phyloP scores from a whole-genome alignment of 1,140 invertebrate genomes.

The Notospermus geniculatus region DNA sequence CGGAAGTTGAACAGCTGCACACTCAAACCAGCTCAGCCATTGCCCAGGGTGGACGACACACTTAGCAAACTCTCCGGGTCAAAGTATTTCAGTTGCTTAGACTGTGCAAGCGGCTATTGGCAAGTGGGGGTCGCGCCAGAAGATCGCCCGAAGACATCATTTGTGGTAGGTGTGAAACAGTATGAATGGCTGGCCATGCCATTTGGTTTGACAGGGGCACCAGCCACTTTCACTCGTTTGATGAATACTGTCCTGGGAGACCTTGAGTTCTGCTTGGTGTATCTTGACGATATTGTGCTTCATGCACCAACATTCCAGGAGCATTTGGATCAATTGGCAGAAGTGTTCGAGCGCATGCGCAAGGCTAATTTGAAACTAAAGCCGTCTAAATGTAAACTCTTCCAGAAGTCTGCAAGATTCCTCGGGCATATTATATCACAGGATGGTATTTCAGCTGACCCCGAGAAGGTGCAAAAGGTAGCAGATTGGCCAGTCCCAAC shows the following conservation, averaged over 20 bases:
- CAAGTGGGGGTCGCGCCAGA: too few relatives aligned
- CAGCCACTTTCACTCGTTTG: too few relatives aligned
- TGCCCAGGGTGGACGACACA: conserved; percentile 57
- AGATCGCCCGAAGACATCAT: too few relatives aligned
- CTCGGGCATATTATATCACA: conserved; percentile 29
- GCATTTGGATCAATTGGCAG: conserved; percentile 14
- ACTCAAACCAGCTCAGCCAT: conserved; percentile 56
- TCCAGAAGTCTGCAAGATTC: conserved; percentile 17
- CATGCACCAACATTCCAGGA: conserved; percentile 14
- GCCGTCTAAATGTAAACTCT: conserved; percentile 28
- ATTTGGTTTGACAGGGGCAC: too few relatives aligned
- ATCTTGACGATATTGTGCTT: conserved; percentile 17
- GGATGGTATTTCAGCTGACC: conserved; percentile 28
- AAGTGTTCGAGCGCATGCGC: conserved; percentile 25
- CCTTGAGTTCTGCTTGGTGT: conserved; percentile 11
- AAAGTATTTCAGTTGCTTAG: too few relatives aligned
- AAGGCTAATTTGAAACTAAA: conserved; percentile 28
- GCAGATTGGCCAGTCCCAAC: conserved; percentile 28
- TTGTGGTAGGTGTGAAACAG: too few relatives aligned
- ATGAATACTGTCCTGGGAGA: too few relatives aligned
- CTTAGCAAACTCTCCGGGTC: too few relatives aligned
- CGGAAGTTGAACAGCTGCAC: conserved; percentile 52
- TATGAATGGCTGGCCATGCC: too few relatives aligned
- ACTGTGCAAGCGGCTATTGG: too few relatives aligned
- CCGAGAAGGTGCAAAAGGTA: conserved; percentile 35